Percentiles rank a stretch among this genome's conserved stretches.
Evolutionary conservation across 2,113 vertebrate species (phyloP).

Genomic region (Xiphorhynchus elegans): DNA sequence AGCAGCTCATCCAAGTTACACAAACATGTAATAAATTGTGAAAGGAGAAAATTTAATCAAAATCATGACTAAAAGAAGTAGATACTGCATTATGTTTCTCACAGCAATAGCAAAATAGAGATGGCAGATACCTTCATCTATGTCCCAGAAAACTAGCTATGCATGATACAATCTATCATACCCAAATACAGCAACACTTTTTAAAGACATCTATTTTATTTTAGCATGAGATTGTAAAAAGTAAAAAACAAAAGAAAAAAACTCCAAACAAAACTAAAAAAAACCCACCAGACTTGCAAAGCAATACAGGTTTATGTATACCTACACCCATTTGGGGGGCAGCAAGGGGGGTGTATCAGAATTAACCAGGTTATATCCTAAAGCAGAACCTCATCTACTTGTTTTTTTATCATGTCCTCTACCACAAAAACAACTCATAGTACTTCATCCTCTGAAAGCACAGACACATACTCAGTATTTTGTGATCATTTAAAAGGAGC

Average conservation of each 20-base stretch:
- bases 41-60: constrained; percentile 22
- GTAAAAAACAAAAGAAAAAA: background rate
- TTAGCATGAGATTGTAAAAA: background rate
- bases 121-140: background rate
- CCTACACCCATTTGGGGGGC: accelerated
- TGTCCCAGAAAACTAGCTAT: background rate
- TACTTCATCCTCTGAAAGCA: background rate
- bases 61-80: background rate
- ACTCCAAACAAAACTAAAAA: too few relatives aligned
- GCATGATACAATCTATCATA: background rate
- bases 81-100: background rate
- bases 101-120: background rate
- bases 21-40: background rate
- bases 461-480: background rate
- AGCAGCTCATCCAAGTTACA: background rate
- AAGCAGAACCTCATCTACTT: background rate
- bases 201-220: background rate
- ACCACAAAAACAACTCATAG: background rate
- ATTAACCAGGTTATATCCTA: background rate
- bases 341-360: background rate
- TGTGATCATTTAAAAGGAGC: background rate
- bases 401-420: background rate
- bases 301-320: background rate
- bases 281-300: background rate
- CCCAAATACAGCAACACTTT: background rate